These are phyloP conservation scores for Caenorhabditis angaria DNA, from an alignment of 2,888 invertebrate genomes.

Conservation along the genomic window DNA sequence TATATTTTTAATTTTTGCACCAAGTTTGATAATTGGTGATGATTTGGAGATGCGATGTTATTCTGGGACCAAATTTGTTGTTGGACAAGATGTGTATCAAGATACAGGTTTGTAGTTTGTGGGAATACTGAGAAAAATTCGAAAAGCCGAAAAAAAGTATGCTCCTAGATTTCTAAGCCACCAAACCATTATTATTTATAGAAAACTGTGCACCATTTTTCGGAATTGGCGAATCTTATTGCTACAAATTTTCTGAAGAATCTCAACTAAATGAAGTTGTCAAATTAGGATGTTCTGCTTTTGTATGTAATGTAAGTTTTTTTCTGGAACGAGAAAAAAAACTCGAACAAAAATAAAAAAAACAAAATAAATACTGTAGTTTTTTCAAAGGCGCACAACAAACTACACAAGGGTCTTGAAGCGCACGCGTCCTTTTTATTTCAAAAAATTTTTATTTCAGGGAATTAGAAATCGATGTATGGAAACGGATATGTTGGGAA, in stretches of 20 bases:
- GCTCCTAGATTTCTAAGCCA: no score
- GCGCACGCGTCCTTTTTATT: no score
- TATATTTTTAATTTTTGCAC: no score
- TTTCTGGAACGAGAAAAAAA: not conserved
- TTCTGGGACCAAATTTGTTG: conserved; percentile 47
- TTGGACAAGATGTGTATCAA: conserved; percentile 48
- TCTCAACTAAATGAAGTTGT: conserved; percentile 48
- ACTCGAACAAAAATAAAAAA: not conserved
- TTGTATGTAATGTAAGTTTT: conserved; percentile 57
- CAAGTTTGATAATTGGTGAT: not conserved
- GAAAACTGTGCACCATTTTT: conserved; percentile 48
- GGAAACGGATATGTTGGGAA: conserved; percentile 54
- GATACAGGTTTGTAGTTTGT: conserved; percentile 38
- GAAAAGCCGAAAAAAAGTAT: no score
- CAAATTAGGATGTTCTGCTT: conserved; percentile 56
- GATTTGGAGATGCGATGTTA: conserved; percentile 45
- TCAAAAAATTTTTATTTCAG: conserved; percentile 35
- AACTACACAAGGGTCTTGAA: no score
- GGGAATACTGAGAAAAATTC: not conserved
- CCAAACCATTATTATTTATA: conserved; percentile 22
- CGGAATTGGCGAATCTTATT: conserved; percentile 53
- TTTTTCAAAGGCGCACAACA: no score
- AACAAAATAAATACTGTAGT: not conserved
- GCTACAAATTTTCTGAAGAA: conserved; percentile 58
- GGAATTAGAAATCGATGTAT: conserved; percentile 57